phyloP scores from a whole-genome alignment of 2,113 vertebrate genomes.

The Cephalopterus ornatus region DNA sequence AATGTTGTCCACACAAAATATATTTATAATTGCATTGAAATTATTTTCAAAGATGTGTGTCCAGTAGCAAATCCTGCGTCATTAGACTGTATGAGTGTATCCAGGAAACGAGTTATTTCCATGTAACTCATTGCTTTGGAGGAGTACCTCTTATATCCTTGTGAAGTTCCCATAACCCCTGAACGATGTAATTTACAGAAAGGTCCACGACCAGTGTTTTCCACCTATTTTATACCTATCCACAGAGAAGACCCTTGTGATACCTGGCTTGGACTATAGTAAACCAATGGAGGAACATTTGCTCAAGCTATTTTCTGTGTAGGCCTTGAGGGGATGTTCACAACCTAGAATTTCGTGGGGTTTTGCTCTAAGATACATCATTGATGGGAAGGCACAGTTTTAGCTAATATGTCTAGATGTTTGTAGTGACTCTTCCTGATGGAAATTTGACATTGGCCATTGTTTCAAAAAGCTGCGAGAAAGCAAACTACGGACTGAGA shows the following conservation, averaged over 20 bases:
- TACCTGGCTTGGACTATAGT: conserved; percentile 2
- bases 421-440: background rate
- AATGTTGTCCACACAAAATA: conserved; percentile 53
- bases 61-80: conserved; percentile 69
- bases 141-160: conserved; percentile 40
- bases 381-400: background rate
- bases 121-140: conserved; percentile 51
- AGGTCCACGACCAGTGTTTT: conserved; percentile 15
- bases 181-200: conserved; percentile 54
- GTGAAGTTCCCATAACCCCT: conserved; percentile 67
- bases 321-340: background rate
- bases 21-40: conserved; percentile 61
- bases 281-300: background rate
- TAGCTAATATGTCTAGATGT: background rate
- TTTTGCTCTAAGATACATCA: background rate
- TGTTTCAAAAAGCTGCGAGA: background rate
- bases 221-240: conserved; percentile 53
- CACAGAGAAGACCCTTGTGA: conserved; percentile 50
- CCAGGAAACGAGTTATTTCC: conserved; percentile 72
- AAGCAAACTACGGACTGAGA: background rate
- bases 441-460: background rate
- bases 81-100: conserved; percentile 60
- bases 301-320: background rate
- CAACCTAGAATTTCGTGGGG: background rate
- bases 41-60: conserved; percentile 58